These are phyloP conservation scores for Lithobates sylvaticus DNA, from an alignment of 2,797 vertebrate species.

Conservation along the genomic window DNA sequence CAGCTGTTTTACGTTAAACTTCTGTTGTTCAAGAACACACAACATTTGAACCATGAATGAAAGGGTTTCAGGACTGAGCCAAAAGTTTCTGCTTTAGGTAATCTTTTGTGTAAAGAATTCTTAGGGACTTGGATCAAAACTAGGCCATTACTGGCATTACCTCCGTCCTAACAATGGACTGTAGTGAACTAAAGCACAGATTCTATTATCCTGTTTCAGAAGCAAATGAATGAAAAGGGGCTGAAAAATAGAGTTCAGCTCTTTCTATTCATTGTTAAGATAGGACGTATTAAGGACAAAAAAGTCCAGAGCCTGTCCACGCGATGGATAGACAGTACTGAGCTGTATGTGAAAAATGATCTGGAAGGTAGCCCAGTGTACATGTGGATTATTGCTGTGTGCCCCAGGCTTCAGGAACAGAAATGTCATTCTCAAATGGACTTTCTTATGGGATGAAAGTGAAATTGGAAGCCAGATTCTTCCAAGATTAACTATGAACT, in stretches of 20 bases:
- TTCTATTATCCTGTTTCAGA: conserved; percentile 1
- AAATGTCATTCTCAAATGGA: conserved; percentile 54
- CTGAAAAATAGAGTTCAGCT: conserved; percentile 19
- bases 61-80: conserved; percentile 36
- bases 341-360: conserved; percentile 32
- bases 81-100: conserved; percentile 43
- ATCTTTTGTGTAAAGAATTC: conserved; percentile 38
- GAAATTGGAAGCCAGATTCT: conserved; percentile 37
- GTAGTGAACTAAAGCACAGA: conserved; percentile 6
- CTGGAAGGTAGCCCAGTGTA: conserved; percentile 50
- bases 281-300: conserved; percentile 49
- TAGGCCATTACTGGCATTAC: conserved; percentile 13
- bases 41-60: conserved; percentile 62
- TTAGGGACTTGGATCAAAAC: conserved; percentile 31
- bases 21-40: conserved; percentile 39
- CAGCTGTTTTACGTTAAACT: conserved; percentile 61
- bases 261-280: conserved; percentile 18
- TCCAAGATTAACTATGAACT: conserved; percentile 10
- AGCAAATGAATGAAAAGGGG: conserved; percentile 25
- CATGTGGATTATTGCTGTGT: conserved; percentile 31
- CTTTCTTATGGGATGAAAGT: conserved; percentile 47
- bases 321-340: conserved; percentile 7
- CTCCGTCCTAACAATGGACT: conserved; percentile 21
- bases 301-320: conserved; percentile 31
- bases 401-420: conserved; percentile 43